These are phyloP conservation scores for Mythimna ferrago DNA, from an alignment of 2,888 invertebrate genomes.

Conservation along the genomic window DNA sequence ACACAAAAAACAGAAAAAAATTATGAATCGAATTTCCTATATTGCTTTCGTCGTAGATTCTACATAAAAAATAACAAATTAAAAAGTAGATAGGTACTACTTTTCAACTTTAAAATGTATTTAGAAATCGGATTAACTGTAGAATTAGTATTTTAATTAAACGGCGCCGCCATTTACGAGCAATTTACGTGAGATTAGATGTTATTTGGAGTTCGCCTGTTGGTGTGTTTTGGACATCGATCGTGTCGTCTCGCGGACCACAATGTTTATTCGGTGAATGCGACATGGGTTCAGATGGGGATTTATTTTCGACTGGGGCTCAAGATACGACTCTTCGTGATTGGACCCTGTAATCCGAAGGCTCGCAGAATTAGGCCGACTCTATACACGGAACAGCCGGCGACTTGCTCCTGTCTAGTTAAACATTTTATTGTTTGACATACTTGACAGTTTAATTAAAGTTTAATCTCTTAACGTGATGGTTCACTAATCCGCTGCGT, in stretches of 20 bases:
- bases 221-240: conserved; percentile 79
- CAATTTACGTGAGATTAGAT: conserved; percentile 77
- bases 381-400: conserved; percentile 54
- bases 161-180: conserved; percentile 72
- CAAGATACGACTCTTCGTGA: conserved; percentile 78
- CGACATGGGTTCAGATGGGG: conserved; percentile 78
- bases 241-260: conserved; percentile 74
- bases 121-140: conserved; percentile 65
- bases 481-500: conserved; percentile 48
- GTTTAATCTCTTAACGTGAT: conserved; percentile 61
- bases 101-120: conserved; percentile 58
- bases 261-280: conserved; percentile 82
- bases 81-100: too few relatives aligned
- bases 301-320: conserved; percentile 82
- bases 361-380: conserved; percentile 63
- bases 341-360: conserved; percentile 77
- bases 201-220: conserved; percentile 72
- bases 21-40: background rate
- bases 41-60: background rate
- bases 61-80: conserved; percentile 10
- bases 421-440: conserved; percentile 65
- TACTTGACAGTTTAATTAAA: conserved; percentile 68
- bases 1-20: too few relatives aligned
- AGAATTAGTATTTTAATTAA: conserved; percentile 75
- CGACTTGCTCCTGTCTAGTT: conserved; percentile 51